Percentiles rank a stretch among this genome's conserved stretches.
Conservation (phyloP, 2,797 vertebrate species). For the Vultur gryphus region DNA sequence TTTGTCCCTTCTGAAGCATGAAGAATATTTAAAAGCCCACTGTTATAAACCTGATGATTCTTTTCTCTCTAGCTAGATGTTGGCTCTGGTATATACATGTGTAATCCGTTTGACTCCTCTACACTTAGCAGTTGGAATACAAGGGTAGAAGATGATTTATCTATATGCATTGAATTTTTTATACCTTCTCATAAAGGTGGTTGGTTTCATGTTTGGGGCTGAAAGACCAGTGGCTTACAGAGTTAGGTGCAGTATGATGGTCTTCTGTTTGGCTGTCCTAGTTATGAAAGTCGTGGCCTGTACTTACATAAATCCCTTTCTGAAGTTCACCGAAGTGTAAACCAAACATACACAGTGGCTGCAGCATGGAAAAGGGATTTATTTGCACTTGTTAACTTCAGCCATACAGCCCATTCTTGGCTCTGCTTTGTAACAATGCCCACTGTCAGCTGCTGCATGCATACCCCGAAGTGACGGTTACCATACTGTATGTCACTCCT, state of each 20-base stretch:
- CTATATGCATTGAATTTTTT: not conserved
- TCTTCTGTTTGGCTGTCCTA: not conserved
- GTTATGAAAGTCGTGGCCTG: not conserved
- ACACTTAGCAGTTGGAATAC: not conserved
- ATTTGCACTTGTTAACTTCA: conserved; percentile 14
- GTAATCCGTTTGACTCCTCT: not conserved
- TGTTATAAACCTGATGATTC: not conserved
- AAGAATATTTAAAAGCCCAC: not conserved
- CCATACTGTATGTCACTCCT: not conserved
- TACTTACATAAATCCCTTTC: not conserved
- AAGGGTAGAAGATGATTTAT: not conserved
- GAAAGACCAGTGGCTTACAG: not conserved
- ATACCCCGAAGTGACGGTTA: not conserved
- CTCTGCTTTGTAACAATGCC: not conserved
- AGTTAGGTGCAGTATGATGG: not conserved
- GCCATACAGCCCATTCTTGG: not conserved
- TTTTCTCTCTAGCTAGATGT: not conserved
- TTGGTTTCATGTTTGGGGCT: not conserved
- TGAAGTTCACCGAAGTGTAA: not conserved
- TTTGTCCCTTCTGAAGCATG: not conserved
- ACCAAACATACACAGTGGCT: not conserved
- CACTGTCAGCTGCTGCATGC: not conserved
- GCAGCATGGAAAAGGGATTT: conserved; percentile 23
- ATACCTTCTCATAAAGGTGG: not conserved
- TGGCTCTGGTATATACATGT: not conserved